phyloP scores from a whole-genome alignment of 2,113 vertebrate genomes.

The Misgurnus anguillicaudatus region DNA sequence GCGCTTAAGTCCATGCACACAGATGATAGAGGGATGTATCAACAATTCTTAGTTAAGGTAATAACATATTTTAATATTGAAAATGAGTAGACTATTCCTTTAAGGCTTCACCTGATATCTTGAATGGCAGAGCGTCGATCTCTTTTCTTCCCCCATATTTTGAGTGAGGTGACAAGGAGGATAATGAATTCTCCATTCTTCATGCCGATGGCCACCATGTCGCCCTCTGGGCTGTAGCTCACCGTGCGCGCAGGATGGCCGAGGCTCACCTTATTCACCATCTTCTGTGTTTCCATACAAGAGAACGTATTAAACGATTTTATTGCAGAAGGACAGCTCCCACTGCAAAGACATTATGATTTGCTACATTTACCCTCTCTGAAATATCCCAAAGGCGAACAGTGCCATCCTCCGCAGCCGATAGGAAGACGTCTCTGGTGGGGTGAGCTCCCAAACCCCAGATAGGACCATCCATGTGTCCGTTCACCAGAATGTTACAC shows the following conservation, averaged over 20 bases:
- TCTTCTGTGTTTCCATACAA: conserved; percentile 83
- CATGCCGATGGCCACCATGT: conserved; percentile 98
- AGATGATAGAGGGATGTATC: no score
- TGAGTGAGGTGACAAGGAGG: conserved; percentile 89
- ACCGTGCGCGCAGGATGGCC: conserved; percentile 90
- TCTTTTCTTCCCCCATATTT: conserved; percentile 98
- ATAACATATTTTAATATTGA: no score
- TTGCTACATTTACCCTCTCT: conserved; percentile 82
- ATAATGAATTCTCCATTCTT: conserved; percentile 98
- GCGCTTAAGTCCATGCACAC: no score
- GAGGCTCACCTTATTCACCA: conserved; percentile 95
- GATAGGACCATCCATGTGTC: conserved; percentile 93
- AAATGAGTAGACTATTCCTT: no score
- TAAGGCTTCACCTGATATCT: conserved; percentile 94
- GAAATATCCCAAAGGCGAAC: conserved; percentile 95
- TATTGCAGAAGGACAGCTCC: neutral
- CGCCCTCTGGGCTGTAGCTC: conserved; percentile 93
- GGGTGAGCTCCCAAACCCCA: conserved; percentile 93
- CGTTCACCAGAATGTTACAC: conserved; percentile 91
- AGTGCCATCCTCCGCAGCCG: conserved; percentile 94
- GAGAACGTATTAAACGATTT: conserved; percentile 29
- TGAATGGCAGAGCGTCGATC: conserved; percentile 90
- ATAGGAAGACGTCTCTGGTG: conserved; percentile 90
- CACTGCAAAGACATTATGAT: neutral
- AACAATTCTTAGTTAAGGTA: no score